A percentile compares a stretch with the other conserved stretches of the same genome.
Evolutionary conservation across 2,113 vertebrate genomes (phyloP).

Genomic region (Pollimyrus isidori): DNA sequence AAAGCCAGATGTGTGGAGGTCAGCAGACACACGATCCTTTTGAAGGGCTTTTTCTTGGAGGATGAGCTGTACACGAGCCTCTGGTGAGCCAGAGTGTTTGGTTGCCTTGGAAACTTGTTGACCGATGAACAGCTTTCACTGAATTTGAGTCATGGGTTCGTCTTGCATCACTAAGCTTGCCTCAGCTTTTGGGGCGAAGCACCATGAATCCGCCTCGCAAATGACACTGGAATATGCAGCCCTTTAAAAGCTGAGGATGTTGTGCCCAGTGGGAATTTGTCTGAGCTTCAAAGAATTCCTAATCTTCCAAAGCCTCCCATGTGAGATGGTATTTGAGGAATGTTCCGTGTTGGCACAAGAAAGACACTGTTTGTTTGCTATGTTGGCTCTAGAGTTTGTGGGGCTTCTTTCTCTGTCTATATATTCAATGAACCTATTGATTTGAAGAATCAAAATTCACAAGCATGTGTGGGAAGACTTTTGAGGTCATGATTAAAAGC

Average conservation of each 20-base stretch:
- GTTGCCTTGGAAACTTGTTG: not conserved
- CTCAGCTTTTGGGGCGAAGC: not conserved
- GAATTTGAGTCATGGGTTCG: not conserved
- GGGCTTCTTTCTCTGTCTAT: not conserved
- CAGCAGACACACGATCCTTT: not conserved
- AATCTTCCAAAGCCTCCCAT: not conserved
- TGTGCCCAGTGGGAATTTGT: not conserved
- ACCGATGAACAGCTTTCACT: not conserved
- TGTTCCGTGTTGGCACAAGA: not conserved
- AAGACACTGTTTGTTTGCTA: not conserved
- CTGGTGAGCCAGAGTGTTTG: not conserved
- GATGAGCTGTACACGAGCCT: not conserved
- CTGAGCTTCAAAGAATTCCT: not conserved
- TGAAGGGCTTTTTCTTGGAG: not conserved
- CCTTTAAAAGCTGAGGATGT: not conserved
- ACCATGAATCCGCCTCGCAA: not conserved
- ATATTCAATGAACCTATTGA: not conserved
- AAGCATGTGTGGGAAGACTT: not conserved
- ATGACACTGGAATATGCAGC: not conserved
- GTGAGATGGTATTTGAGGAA: not conserved
- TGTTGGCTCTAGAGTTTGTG: not conserved
- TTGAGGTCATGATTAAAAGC: not conserved
- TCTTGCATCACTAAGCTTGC: not conserved
- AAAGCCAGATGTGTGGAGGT: conserved; percentile 2
- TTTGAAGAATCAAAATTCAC: not conserved